phyloP scores from a whole-genome alignment of 2,888 invertebrate species.

The Hermaeophaga mercurialis region DNA sequence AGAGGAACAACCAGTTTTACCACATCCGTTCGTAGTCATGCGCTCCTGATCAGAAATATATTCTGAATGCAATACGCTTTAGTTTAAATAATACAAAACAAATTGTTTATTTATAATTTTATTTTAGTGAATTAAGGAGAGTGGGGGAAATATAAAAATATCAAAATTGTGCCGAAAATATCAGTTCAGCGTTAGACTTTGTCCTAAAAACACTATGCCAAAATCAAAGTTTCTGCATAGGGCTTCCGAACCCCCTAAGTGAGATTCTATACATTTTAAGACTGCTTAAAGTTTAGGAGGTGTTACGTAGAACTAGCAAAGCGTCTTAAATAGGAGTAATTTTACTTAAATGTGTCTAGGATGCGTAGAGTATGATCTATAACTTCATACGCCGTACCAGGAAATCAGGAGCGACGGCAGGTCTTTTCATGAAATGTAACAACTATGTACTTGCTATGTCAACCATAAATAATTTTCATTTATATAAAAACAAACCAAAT shows the following conservation, averaged over 20 bases:
- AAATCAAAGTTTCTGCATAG: neutral
- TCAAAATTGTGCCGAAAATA: constrained; percentile 13
- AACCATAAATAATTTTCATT: too few species aligned
- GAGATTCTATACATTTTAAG: neutral
- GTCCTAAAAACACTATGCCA: too few species aligned
- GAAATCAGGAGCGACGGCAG: constrained; percentile 40
- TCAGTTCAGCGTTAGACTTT: constrained; percentile 23
- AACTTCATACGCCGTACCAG: constrained; percentile 56
- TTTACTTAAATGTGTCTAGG: constrained; percentile 34
- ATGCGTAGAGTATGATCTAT: constrained; percentile 54
- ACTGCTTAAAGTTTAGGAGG: constrained; percentile 9
- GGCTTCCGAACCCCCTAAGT: neutral
- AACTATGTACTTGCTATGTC: constrained; percentile 1
- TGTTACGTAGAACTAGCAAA: constrained; percentile 16
- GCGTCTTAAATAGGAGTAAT: constrained; percentile 21
- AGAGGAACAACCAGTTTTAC: constrained; percentile 27
- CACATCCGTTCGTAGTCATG: constrained; percentile 45
- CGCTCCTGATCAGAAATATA: constrained; percentile 55
- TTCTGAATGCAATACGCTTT: constrained; percentile 58
- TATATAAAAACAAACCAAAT: too few species aligned
- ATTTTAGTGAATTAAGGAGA: constrained; percentile 23
- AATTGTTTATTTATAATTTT: constrained; percentile 53
- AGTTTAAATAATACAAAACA: constrained; percentile 57
- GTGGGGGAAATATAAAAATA: constrained; percentile 31
- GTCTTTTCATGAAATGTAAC: constrained; percentile 7